Conservation (phyloP, 2,113 vertebrate genomes). For the Sus scrofa region DNA sequence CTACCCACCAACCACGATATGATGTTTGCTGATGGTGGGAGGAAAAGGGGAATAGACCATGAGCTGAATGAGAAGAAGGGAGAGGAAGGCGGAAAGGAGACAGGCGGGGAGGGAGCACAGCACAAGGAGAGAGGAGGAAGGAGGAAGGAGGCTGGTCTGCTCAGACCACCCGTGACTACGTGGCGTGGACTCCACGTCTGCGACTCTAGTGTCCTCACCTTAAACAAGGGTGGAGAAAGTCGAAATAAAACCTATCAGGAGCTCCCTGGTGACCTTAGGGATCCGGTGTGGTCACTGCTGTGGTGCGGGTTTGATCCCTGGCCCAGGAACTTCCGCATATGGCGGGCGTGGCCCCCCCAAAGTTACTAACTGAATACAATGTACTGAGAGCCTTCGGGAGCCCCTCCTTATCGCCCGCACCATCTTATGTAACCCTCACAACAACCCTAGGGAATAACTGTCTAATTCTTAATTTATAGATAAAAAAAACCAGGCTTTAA, state of each 20-base stretch:
- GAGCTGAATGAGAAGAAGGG: background rate
- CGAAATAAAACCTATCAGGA: background rate
- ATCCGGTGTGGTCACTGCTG: too few relatives aligned
- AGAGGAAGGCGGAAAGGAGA: too few relatives aligned
- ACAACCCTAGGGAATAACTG: background rate
- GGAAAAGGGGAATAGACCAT: background rate
- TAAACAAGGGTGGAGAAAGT: accelerated
- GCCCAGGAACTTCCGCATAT: too few relatives aligned
- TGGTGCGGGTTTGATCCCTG: too few relatives aligned
- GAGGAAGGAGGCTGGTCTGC: background rate
- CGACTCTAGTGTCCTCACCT: background rate
- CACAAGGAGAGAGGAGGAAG: background rate
- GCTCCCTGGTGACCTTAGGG: too few relatives aligned
- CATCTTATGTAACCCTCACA: background rate
- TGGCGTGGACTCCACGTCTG: accelerated
- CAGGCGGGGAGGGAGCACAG: accelerated
- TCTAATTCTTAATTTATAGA: background rate
- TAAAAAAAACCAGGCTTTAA: background rate
- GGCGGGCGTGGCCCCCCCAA: too few relatives aligned
- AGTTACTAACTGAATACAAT: too few relatives aligned
- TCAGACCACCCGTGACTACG: accelerated
- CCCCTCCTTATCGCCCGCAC: accelerated
- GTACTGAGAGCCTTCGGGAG: background rate
- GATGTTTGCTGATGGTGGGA: background rate
- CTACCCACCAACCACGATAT: background rate